phyloP scores from a whole-genome alignment of 2,797 vertebrate species.

The Glyptemys insculpta region DNA sequence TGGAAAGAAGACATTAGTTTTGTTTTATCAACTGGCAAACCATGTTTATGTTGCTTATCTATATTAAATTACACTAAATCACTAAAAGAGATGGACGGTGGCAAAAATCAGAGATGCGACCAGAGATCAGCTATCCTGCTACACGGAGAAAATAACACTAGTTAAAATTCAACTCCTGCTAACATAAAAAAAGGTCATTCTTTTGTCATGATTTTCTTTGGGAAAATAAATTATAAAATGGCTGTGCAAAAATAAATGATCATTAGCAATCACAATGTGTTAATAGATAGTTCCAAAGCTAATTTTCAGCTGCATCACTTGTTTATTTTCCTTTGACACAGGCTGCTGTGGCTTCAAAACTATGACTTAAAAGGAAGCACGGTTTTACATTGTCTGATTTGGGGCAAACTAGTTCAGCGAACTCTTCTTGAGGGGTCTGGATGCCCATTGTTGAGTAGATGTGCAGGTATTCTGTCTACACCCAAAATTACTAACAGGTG shows the following conservation, averaged over 20 bases:
- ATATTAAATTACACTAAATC: constrained; percentile 33
- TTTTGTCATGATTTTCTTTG: background rate
- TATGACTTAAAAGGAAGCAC: background rate
- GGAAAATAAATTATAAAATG: background rate
- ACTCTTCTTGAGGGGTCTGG: background rate
- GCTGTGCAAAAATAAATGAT: background rate
- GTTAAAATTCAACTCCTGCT: background rate
- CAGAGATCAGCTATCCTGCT: constrained; percentile 19
- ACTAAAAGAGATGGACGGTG: background rate
- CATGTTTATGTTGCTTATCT: constrained; percentile 35
- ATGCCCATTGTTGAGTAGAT: background rate
- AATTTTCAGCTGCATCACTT: constrained; percentile 6
- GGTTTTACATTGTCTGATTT: background rate
- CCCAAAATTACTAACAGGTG: background rate
- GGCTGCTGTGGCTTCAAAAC: background rate
- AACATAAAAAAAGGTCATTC: background rate
- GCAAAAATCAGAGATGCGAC: constrained; percentile 13
- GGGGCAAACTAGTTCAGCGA: background rate
- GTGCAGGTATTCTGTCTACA: background rate
- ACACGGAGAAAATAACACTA: background rate
- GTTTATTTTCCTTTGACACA: constrained; percentile 3
- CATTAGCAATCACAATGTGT: constrained; percentile 27
- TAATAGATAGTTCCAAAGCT: constrained; percentile 5
- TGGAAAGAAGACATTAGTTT: constrained; percentile 32
- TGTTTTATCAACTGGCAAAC: constrained; percentile 42